These are phyloP conservation scores for Phrynocephalus vlangalii DNA, from an alignment of 2,797 vertebrate species.

Conservation along the genomic window DNA sequence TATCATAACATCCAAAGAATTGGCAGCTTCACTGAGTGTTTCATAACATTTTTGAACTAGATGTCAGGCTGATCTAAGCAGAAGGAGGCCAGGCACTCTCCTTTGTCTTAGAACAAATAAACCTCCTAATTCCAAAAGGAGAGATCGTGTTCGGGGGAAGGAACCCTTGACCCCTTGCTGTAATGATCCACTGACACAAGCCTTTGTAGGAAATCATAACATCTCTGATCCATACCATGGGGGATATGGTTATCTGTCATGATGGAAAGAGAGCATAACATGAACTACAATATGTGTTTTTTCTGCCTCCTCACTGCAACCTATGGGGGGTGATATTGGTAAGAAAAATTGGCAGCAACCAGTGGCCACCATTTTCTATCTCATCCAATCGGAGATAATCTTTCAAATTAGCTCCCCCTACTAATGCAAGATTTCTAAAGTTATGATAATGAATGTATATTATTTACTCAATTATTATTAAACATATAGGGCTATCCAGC, in stretches of 20 bases:
- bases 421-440: not conserved
- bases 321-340: not conserved
- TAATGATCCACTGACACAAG: slow-evolving; percentile 40
- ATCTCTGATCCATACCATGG: slow-evolving; percentile 32
- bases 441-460: not conserved
- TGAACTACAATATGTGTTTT: not conserved
- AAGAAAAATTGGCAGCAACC: not conserved
- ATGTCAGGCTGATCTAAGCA: slow-evolving; percentile 66
- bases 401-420: not conserved
- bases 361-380: not conserved
- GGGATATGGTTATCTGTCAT: not conserved
- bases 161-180: slow-evolving; percentile 51
- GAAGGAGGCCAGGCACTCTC: slow-evolving; percentile 26
- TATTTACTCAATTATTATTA: not conserved
- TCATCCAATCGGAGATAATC: not conserved
- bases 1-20: slow-evolving; percentile 48
- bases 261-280: not conserved
- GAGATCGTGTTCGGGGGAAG: slow-evolving; percentile 50
- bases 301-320: not conserved
- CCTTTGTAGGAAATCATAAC: slow-evolving; percentile 59
- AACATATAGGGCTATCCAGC: not conserved
- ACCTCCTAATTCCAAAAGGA: slow-evolving; percentile 46
- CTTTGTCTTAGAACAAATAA: slow-evolving; percentile 73
- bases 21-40: slow-evolving; percentile 69
- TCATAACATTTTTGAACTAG: slow-evolving; percentile 69